Conservation (phyloP, 2,888 invertebrate species). For the Epistrophella euchroma region DNA sequence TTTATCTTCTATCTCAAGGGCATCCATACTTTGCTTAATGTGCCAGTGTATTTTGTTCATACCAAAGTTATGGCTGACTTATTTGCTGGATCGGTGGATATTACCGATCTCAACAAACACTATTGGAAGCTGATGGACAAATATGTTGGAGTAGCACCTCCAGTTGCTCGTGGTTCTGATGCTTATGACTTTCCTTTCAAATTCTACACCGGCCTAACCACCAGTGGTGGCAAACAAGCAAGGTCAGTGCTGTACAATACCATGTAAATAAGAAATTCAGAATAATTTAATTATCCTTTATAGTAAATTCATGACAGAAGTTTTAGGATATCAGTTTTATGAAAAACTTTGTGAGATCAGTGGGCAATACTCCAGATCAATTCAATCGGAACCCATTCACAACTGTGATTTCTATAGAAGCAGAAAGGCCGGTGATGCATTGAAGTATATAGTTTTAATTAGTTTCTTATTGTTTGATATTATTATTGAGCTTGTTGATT, state of each 20-base stretch:
- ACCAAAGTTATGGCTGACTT: conserved; percentile 89
- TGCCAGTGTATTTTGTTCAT: conserved; percentile 86
- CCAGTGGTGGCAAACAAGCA: not conserved
- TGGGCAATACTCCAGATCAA: conserved; percentile 85
- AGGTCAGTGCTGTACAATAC: not conserved
- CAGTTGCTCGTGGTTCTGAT: conserved; percentile 84
- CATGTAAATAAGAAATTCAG: no score
- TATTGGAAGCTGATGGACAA: conserved; percentile 87
- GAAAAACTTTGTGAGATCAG: conserved; percentile 89
- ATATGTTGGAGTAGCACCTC: conserved; percentile 88
- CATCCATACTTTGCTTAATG: conserved; percentile 50
- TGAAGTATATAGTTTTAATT: conserved; percentile 81
- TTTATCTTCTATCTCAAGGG: not conserved
- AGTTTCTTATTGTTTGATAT: not conserved
- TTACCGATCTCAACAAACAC: conserved; percentile 87
- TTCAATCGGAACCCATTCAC: not conserved
- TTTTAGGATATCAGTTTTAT: conserved; percentile 93
- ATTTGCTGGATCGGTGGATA: conserved; percentile 86
- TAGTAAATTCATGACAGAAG: conserved; percentile 90
- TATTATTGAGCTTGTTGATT: not conserved
- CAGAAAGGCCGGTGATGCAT: conserved; percentile 89
- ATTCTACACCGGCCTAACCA: not conserved
- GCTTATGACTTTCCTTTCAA: conserved; percentile 9
- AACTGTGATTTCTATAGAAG: conserved; percentile 94
- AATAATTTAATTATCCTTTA: not conserved